Evolutionary conservation across 37 sponge, comb jelly and placozoan species (phyloP), one percentile per base, ranked within the genome.

Genomic region (Diacarnus erythraeanus): DNA sequence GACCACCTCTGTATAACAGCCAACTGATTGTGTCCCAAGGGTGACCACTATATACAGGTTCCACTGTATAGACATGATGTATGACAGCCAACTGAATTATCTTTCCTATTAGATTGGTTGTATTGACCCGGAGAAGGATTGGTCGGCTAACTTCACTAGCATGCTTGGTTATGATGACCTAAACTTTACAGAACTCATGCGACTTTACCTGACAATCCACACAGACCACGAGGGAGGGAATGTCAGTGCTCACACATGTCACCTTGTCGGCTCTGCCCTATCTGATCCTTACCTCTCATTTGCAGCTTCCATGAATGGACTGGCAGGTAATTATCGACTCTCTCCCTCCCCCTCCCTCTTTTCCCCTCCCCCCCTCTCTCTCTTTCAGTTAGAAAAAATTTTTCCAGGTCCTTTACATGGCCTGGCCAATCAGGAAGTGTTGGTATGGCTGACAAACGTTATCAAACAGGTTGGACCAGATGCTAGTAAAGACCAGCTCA

Each of bases 151-250:
- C 85, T 98, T 96, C 75, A 78, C 99, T 60, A 61, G 79, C 84
- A 96, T 98, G 96, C 87, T 98, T 60, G 99, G 99, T 40, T 92
- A 83, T 31, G 68, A 83, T 26, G 69, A 87, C 59, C 76, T 80
- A 2, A 67, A 76, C 71, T 92, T 92, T 74, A 87, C 83, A 17
- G 98, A 98, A 70, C 87, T 95, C 58, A 77, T 98, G 86, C 71
- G 99, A 0, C 96, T 98, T 56, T 98, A 98, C 76, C 91, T 98
- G 23, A 95, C 96, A 61, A 98, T 98, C 76, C 99, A 98, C 80
- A 84, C 80, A 30, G 99, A 98, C 81, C 99, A 98, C 70, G 99
- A 98, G 78, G 99, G 99, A 34, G 99, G 99, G 38, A 98, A 98
- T 75, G 99, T 98, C 25, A 87, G 89, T 33, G 99, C 99, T 1